Conservation (phyloP, 2,797 vertebrate species). For the Periophthalmus magnuspinnatus region DNA sequence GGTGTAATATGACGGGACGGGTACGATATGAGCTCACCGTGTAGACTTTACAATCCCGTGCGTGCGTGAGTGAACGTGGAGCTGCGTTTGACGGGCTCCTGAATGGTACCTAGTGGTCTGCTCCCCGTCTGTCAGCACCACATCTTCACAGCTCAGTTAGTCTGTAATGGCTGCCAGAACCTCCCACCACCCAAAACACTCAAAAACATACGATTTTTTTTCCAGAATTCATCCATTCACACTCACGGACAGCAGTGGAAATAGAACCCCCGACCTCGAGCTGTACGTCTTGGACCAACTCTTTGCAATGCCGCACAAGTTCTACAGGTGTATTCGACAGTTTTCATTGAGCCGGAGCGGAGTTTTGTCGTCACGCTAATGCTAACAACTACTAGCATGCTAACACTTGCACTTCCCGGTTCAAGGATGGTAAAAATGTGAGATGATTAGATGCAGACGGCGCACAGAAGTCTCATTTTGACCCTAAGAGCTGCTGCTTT, state of each 20-base stretch:
- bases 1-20: slow-evolving; percentile 4
- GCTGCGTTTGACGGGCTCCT: slow-evolving; percentile 59
- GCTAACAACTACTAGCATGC: no score
- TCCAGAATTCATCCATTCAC: neutral
- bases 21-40: slow-evolving; percentile 21
- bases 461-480: no score
- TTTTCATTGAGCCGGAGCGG: no score
- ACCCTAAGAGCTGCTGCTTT: no score
- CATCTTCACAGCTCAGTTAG: slow-evolving; percentile 52
- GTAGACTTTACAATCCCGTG: slow-evolving; percentile 32
- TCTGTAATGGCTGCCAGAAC: slow-evolving; percentile 58
- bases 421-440: no score
- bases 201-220: slow-evolving; percentile 21
- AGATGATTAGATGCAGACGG: no score
- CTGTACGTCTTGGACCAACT: neutral
- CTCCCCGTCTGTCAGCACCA: slow-evolving; percentile 73
- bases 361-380: no score
- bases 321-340: no score
- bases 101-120: slow-evolving; percentile 72
- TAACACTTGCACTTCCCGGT: no score
- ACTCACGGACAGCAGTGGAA: neutral
- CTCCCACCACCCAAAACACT: slow-evolving; percentile 46
- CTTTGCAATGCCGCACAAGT: neutral
- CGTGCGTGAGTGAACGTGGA: slow-evolving; percentile 51
- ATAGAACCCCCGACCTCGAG: neutral